Evolutionary conservation across 1,140 invertebrate genomes (phyloP).

Genomic region (Drosophila pallidifrons): DNA sequence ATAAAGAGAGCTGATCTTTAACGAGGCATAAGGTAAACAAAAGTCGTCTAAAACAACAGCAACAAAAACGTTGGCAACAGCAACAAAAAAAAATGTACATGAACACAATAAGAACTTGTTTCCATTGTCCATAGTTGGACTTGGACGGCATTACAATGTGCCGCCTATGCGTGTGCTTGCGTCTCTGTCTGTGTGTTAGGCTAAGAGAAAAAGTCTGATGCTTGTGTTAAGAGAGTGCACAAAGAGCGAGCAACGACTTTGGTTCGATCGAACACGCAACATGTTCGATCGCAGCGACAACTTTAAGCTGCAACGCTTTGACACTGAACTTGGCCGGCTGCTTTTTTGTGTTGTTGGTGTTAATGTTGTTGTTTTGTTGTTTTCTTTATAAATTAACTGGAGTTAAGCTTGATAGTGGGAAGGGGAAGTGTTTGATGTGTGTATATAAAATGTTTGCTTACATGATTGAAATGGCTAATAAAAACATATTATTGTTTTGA

Average conservation of each 20-base stretch:
- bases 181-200: background rate
- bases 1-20: conserved; percentile 56
- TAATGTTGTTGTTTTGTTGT: background rate
- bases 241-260: conserved; percentile 32
- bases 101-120: conserved; percentile 69
- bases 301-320: conserved; percentile 49
- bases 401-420: background rate
- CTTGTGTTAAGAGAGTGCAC: conserved; percentile 5
- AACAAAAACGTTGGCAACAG: conserved; percentile 35
- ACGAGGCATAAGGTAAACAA: conserved; percentile 79
- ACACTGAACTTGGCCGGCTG: conserved; percentile 68
- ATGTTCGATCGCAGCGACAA: conserved; percentile 22
- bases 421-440: conserved; percentile 6
- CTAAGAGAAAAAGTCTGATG: conserved; percentile 20
- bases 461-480: background rate
- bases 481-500: background rate
- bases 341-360: background rate
- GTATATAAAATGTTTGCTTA: background rate
- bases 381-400: conserved; percentile 13
- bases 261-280: conserved; percentile 40
- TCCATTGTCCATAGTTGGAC: conserved; percentile 77
- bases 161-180: conserved; percentile 15
- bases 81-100: conserved; percentile 9
- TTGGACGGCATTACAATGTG: conserved; percentile 45
- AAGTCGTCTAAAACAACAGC: conserved; percentile 70